Evolutionary conservation across 1,140 invertebrate genomes (phyloP), one percentile per base, ranked within the genome.

Genomic region (Episyrphus balteatus): DNA sequence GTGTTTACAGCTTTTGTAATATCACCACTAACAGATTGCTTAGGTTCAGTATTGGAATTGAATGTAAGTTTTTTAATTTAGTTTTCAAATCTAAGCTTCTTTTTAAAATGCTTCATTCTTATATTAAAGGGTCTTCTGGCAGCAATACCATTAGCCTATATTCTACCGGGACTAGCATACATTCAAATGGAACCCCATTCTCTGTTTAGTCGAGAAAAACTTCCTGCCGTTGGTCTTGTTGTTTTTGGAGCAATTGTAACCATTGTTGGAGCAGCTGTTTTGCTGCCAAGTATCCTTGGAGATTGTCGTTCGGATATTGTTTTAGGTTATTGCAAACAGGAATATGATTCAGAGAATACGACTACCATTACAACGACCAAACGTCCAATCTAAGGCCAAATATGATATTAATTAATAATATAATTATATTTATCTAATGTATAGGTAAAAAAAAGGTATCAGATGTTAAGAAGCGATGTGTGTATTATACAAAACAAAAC

Each of bases 21-120:
- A 46, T 92, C 88, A 15, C 86, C 91, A 71, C 73, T 83, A 47
- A 92, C 88, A 18, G 87, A 91, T 61, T 92, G 89, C 68, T 74
- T 93, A 5, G 87, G 87, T 6, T 76, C 91, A 32, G 88, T 91
- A 12, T 68, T 92, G 49, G 86, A 90, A 69, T 61, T 93, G 34
- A 92, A 93, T 70, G 85, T 87, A 73, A 81, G 75, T 70, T 15
- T 33, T 45, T 32, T 14, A 42, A 34, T n/a, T 36, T 36, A 12
- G 34, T 54, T 49, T 49, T 51, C 51, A 45, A 34, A 59, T 58
- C 50, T 42, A 59, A 52, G 56, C 52, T 55, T 59, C 46, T 19
- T 11, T 51, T 17, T 43, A 39, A 55, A 45, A 50, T 42, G 47
- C 49, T 58, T 37, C 15, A 21, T 46, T 47, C 21, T 26, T 26